Percentiles rank a stretch among this genome's conserved stretches.
phyloP scores from a whole-genome alignment of 2,888 invertebrate species.

The Ophion ventricosus region DNA sequence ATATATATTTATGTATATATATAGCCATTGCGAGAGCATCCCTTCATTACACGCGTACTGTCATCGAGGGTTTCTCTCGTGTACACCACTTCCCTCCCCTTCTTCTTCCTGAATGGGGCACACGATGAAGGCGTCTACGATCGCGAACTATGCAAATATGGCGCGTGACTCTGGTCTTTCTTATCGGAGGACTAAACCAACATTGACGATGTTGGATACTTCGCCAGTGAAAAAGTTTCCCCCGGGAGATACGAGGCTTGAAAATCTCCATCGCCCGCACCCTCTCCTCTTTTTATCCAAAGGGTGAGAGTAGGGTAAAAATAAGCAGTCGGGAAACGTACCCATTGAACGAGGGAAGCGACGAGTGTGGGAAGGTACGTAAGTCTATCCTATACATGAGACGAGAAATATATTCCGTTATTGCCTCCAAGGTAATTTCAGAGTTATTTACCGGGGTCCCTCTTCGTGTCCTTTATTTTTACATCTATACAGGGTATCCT shows the following conservation, averaged over 20 bases:
- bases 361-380: slow-evolving; percentile 47
- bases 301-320: slow-evolving; percentile 23
- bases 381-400: slow-evolving; percentile 8
- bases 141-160: slow-evolving; percentile 41
- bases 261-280: not conserved
- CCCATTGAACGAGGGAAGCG: slow-evolving; percentile 1
- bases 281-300: not conserved
- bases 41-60: slow-evolving; percentile 1
- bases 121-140: slow-evolving; percentile 11
- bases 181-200: slow-evolving; percentile 31
- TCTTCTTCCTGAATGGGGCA: slow-evolving; percentile 27
- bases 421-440: slow-evolving; percentile 67
- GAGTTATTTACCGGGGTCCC: slow-evolving; percentile 70
- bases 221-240: slow-evolving; percentile 33
- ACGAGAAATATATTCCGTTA: slow-evolving; percentile 69
- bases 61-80: slow-evolving; percentile 32
- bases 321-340: slow-evolving; percentile 12
- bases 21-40: slow-evolving; percentile 3
- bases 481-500: not conserved
- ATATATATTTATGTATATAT: not conserved
- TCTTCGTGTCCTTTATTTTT: slow-evolving; percentile 22
- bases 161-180: slow-evolving; percentile 27
- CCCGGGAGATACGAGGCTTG: slow-evolving; percentile 18
- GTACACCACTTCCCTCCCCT: not conserved
- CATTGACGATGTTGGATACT: slow-evolving; percentile 44